Percentiles rank a stretch among this genome's conserved stretches.
phyloP scores from a whole-genome alignment of 2,888 invertebrate species.

The Phaonia tiefii region DNA sequence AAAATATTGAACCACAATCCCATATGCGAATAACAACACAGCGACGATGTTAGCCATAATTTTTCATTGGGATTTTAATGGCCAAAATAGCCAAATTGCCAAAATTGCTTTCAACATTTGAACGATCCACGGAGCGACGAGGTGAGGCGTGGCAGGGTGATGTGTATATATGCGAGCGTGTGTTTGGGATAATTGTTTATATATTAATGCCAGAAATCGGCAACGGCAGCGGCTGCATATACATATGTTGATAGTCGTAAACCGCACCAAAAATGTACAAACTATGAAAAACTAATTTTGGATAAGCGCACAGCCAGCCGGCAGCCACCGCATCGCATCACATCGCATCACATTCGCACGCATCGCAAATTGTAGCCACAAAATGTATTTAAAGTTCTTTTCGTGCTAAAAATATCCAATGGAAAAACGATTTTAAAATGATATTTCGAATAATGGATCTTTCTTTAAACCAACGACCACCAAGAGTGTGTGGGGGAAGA shows the following conservation, averaged over 20 bases:
- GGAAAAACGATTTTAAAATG: constrained; percentile 31
- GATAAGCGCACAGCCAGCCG: constrained; percentile 22
- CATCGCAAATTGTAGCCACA: constrained; percentile 20
- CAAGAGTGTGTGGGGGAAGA: no score
- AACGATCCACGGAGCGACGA: no score
- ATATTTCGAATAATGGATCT: constrained; percentile 36
- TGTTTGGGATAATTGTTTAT: no score
- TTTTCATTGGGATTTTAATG: constrained; percentile 10
- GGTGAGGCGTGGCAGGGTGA: neutral
- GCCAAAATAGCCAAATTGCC: constrained; percentile 19
- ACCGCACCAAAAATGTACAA: neutral
- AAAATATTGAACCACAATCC: constrained; percentile 41
- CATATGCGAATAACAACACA: constrained; percentile 4
- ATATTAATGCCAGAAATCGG: constrained; percentile 4
- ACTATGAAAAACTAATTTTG: constrained; percentile 52
- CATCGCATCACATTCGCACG: no score
- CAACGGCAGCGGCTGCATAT: neutral
- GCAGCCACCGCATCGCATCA: no score
- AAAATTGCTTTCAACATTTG: constrained; percentile 12
- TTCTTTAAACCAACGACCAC: neutral
- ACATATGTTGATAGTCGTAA: constrained; percentile 6
- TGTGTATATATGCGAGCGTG: no score
- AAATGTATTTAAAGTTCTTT: constrained; percentile 21
- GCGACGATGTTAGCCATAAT: constrained; percentile 24
- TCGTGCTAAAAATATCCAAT: constrained; percentile 15